A percentile compares a stretch with the other conserved stretches of the same genome.
phyloP scores from a whole-genome alignment of 2,888 invertebrate species.

The Dryadula phaetusa region DNA sequence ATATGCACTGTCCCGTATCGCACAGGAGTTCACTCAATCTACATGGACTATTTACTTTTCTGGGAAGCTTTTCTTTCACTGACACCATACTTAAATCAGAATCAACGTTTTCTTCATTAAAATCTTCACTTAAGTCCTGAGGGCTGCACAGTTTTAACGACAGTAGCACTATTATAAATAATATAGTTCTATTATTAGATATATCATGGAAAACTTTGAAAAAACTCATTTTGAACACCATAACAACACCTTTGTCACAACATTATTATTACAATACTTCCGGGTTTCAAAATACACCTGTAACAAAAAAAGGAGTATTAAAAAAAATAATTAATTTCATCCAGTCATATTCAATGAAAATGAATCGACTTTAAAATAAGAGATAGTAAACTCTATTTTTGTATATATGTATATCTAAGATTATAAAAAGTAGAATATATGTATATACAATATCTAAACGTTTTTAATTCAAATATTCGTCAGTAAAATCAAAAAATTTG shows the following conservation, averaged over 20 bases:
- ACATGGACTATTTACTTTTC: constrained; percentile 71
- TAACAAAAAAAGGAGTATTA: constrained; percentile 53
- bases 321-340: no score
- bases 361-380: no score
- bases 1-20: constrained; percentile 88
- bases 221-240: constrained; percentile 66
- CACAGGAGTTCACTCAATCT: constrained; percentile 85
- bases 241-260: constrained; percentile 62
- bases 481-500: no score
- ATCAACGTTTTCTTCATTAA: constrained; percentile 72
- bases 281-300: constrained; percentile 56
- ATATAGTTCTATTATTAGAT: constrained; percentile 70
- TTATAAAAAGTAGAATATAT: no score
- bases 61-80: constrained; percentile 64
- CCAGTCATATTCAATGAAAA: no score
- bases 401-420: no score
- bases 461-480: no score
- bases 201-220: constrained; percentile 66
- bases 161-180: constrained; percentile 74
- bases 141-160: constrained; percentile 77
- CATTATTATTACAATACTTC: constrained; percentile 53
- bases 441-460: no score
- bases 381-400: no score
- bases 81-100: constrained; percentile 62
- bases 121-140: constrained; percentile 75